Evolutionary conservation across 2,113 vertebrate species (phyloP).

Genomic region (Odontophorus gujanensis): DNA sequence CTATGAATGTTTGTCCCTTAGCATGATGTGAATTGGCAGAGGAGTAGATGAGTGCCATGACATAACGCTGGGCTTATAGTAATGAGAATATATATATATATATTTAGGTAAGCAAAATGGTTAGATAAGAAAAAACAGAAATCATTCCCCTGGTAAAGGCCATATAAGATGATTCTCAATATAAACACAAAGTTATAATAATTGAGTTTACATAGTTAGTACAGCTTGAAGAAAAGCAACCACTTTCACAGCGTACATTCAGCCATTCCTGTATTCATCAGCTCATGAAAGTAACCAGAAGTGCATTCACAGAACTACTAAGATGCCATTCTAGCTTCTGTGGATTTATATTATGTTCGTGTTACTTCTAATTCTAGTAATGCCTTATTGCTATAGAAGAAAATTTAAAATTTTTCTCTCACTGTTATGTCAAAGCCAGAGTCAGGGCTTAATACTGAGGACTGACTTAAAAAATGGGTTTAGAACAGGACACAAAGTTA

Average conservation of each 20-base stretch:
- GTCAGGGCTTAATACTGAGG: not conserved
- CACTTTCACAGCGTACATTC: not conserved
- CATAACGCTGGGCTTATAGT: not conserved
- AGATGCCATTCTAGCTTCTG: not conserved
- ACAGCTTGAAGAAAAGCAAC: not conserved
- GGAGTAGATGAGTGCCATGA: not conserved
- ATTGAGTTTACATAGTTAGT: not conserved
- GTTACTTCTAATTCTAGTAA: not conserved
- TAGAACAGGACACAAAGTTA: not conserved
- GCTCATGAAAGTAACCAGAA: not conserved
- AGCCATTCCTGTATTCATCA: not conserved
- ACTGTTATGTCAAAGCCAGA: not conserved
- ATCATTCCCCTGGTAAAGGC: fast-evolving
- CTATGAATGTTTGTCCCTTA: not conserved
- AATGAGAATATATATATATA: not conserved
- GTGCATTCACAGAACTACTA: fast-evolving
- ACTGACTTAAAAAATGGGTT: not conserved
- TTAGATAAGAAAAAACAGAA: not conserved
- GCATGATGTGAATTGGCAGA: not conserved
- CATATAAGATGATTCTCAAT: not conserved
- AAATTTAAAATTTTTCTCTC: not conserved
- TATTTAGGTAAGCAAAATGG: not conserved
- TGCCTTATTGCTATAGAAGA: not conserved
- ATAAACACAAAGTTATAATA: not conserved
- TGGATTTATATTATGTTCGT: not conserved